These are phyloP conservation scores for Arizona elegans DNA, from an alignment of 2,113 vertebrate species.

Conservation along the genomic window DNA sequence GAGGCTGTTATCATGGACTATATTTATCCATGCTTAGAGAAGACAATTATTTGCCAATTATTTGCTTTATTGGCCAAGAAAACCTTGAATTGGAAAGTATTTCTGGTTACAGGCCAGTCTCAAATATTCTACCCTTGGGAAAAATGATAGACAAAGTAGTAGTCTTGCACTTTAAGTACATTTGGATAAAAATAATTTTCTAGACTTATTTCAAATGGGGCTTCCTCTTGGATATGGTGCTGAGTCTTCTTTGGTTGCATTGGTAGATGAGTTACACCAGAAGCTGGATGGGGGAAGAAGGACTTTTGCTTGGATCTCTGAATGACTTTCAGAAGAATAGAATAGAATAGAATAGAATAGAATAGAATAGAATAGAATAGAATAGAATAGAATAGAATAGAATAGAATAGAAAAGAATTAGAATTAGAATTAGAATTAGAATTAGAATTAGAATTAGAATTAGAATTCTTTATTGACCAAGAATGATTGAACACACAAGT, in stretches of 20 bases:
- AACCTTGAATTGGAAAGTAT: background rate
- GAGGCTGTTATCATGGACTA: background rate
- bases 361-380: no score
- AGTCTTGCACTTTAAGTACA: background rate
- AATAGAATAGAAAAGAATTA: no score
- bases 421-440: no score
- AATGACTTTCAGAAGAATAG: no score
- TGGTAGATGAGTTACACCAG: background rate
- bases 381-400: no score
- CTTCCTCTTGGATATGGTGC: background rate
- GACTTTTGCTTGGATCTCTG: no score
- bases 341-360: no score
- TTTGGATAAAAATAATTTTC: background rate
- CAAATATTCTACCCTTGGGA: background rate
- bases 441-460: no score
- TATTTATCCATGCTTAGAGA: background rate
- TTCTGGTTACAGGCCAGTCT: background rate
- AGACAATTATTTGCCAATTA: background rate
- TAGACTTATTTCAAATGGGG: background rate
- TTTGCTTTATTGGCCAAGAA: no score
- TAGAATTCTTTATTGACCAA: no score
- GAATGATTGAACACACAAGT: no score
- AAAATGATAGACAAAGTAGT: background rate
- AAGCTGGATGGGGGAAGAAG: no score
- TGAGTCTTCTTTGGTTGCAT: background rate